These are phyloP conservation scores for Apomyelois bistriatella DNA, from an alignment of 2,888 invertebrate species.

Conservation along the genomic window DNA sequence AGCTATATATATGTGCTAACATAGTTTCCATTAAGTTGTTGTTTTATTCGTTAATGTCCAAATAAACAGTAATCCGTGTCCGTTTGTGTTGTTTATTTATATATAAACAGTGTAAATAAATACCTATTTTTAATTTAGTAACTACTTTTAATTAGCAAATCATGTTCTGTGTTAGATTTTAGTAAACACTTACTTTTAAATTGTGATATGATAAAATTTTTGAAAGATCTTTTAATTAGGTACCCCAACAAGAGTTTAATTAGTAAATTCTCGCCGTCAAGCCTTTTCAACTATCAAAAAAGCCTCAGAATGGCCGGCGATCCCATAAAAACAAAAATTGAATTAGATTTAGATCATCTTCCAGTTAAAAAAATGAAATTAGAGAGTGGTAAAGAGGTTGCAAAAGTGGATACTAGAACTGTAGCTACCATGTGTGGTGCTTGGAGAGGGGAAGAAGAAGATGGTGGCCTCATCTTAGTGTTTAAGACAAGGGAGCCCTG, in stretches of 20 bases:
- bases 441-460: slow-evolving; percentile 70
- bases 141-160: neutral
- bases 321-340: slow-evolving; percentile 39
- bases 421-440: slow-evolving; percentile 75
- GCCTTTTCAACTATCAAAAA: slow-evolving; percentile 16
- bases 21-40: neutral
- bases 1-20: no score
- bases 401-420: slow-evolving; percentile 43
- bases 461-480: slow-evolving; percentile 68
- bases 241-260: slow-evolving; percentile 21
- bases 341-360: slow-evolving; percentile 36
- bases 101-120: no score
- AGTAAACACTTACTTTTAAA: slow-evolving; percentile 10
- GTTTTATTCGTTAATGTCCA: neutral
- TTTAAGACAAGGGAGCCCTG: slow-evolving; percentile 56
- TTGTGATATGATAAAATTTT: slow-evolving; percentile 31
- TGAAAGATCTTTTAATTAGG: slow-evolving; percentile 24
- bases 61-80: no score
- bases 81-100: no score
- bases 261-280: slow-evolving; percentile 14
- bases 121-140: no score
- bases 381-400: slow-evolving; percentile 22
- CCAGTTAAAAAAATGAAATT: slow-evolving; percentile 58
- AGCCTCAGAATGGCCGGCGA: slow-evolving; percentile 41
- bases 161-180: slow-evolving; percentile 19